Evolutionary conservation across 2,113 vertebrate genomes (phyloP).

Genomic region (Bostrychus sinensis): DNA sequence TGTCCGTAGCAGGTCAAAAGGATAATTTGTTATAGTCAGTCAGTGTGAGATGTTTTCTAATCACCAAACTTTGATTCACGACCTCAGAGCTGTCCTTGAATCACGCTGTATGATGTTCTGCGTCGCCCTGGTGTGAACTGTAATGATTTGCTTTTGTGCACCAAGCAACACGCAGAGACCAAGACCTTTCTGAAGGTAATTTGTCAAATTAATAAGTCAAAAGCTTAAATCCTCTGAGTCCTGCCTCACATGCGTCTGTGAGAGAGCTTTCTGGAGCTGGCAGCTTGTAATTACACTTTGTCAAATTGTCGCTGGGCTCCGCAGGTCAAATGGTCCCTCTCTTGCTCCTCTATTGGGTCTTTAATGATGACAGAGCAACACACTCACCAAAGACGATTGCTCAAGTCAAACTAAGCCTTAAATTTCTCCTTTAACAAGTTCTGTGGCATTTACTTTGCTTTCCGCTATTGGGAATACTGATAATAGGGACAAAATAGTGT

Average conservation of each 20-base stretch:
- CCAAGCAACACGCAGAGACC: constrained; percentile 32
- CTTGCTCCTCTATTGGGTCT: constrained; percentile 8
- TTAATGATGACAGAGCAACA: constrained; percentile 19
- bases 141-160: constrained; percentile 28
- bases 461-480: not conserved
- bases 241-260: constrained; percentile 41
- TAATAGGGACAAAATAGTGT: not conserved
- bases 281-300: constrained; percentile 7
- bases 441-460: not conserved
- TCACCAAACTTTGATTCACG: constrained; percentile 13
- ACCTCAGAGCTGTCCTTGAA: constrained; percentile 47
- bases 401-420: constrained; percentile 1
- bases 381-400: not conserved
- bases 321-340: constrained; percentile 39
- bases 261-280: constrained; percentile 33
- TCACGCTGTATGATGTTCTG: constrained; percentile 41
- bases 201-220: constrained; percentile 64
- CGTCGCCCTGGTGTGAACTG: constrained; percentile 42
- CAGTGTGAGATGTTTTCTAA: constrained; percentile 2
- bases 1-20: not conserved
- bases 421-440: constrained; percentile 2
- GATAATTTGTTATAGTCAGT: not conserved
- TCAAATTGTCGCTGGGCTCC: constrained; percentile 23
- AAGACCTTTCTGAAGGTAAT: constrained; percentile 52
- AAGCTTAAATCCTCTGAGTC: constrained; percentile 57